A percentile compares a stretch with the other conserved stretches of the same genome.
Evolutionary conservation across 2,888 invertebrate species (phyloP).

Genomic region (Athalia cordata): DNA sequence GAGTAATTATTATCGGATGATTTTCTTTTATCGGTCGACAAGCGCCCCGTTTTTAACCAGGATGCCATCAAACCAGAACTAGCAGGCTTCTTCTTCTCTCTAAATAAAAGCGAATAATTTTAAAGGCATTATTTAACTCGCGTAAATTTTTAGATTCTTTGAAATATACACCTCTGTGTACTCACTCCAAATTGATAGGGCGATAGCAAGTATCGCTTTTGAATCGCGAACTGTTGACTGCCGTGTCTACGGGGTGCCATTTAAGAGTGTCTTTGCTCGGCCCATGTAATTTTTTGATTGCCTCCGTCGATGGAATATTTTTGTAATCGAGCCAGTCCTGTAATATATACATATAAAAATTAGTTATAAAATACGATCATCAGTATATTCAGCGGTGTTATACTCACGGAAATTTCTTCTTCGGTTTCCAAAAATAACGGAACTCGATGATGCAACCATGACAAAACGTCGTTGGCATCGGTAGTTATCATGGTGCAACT

Average conservation of each 20-base stretch:
- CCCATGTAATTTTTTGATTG: constrained; percentile 77
- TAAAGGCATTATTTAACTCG: not conserved
- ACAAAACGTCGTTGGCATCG: constrained; percentile 80
- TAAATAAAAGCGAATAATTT: constrained; percentile 52
- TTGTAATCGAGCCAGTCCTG: constrained; percentile 83
- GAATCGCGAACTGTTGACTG: constrained; percentile 84
- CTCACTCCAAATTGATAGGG: constrained; percentile 66
- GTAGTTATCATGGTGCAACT: constrained; percentile 87
- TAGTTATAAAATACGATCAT: constrained; percentile 27
- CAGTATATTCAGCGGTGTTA: constrained; percentile 26
- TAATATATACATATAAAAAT: constrained; percentile 47
- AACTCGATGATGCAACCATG: constrained; percentile 87
- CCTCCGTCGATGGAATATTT: constrained; percentile 75
- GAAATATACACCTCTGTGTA: constrained; percentile 18
- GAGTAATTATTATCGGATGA: constrained; percentile 53
- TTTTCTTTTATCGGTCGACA: constrained; percentile 71
- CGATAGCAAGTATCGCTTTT: constrained; percentile 79
- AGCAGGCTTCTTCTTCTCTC: constrained; percentile 62
- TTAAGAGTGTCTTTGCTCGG: constrained; percentile 72
- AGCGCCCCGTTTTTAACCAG: constrained; percentile 74
- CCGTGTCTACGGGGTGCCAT: constrained; percentile 83
- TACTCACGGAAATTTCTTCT: constrained; percentile 78
- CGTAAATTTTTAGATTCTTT: not conserved
- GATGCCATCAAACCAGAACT: constrained; percentile 68
- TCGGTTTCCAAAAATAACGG: constrained; percentile 85